phyloP scores from a whole-genome alignment of 2,888 invertebrate genomes.

The Plusia festucae region DNA sequence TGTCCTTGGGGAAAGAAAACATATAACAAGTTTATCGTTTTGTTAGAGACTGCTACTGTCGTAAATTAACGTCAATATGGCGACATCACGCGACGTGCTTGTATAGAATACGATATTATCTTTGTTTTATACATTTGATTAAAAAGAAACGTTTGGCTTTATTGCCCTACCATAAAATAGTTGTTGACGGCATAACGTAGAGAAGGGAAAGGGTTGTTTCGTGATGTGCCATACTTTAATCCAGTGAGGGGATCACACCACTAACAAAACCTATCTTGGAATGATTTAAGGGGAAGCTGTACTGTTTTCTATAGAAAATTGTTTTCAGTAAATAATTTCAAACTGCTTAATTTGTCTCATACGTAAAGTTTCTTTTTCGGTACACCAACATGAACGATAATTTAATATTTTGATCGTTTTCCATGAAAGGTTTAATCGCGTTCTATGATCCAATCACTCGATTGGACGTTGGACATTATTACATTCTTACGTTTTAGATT shows the following conservation, averaged over 20 bases:
- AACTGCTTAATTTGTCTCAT: conserved; percentile 4
- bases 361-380: neutral
- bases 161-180: neutral
- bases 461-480: conserved; percentile 31
- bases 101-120: conserved; percentile 11
- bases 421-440: conserved; percentile 3
- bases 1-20: conserved; percentile 82
- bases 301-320: neutral
- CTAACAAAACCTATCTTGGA: neutral
- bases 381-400: neutral
- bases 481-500: conserved; percentile 49
- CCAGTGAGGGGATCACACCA: conserved; percentile 62
- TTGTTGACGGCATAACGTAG: neutral
- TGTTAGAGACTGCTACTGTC: conserved; percentile 38
- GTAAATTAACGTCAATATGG: conserved; percentile 63
- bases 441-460: conserved; percentile 55
- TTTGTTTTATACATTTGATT: conserved; percentile 3
- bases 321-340: neutral
- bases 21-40: conserved; percentile 73
- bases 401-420: neutral
- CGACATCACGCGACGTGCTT: conserved; percentile 59
- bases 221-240: conserved; percentile 55
- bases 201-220: conserved; percentile 1
- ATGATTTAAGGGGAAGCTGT: neutral
- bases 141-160: conserved; percentile 3